A percentile compares a stretch with the other conserved stretches of the same genome.
Conservation (phyloP, 1,140 invertebrate genomes). For the Drosophila persimilis region DNA sequence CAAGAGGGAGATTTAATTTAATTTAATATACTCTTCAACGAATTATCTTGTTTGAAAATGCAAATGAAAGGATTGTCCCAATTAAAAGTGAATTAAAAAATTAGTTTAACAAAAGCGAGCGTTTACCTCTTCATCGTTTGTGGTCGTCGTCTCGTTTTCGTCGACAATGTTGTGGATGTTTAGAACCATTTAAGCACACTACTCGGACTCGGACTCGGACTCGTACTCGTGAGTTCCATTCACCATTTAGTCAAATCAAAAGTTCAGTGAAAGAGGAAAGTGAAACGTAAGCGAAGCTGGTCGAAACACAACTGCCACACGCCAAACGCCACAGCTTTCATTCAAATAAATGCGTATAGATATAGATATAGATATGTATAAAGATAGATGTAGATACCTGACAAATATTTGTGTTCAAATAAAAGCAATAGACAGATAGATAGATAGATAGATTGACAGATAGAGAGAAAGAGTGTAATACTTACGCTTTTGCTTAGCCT, state of each 20-base stretch:
- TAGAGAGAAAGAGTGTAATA: conserved; percentile 11
- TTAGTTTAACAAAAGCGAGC: neutral
- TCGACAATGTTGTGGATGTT: conserved; percentile 66
- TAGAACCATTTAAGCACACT: conserved; percentile 55
- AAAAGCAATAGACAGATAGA: neutral
- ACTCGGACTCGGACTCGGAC: conserved; percentile 22
- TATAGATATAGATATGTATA: conserved; percentile 6
- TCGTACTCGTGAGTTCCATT: conserved; percentile 1
- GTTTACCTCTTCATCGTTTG: conserved; percentile 46
- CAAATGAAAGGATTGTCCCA: neutral
- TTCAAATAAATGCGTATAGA: conserved; percentile 8
- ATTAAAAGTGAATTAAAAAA: conserved; percentile 21
- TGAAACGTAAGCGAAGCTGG: conserved; percentile 1
- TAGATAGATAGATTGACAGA: neutral
- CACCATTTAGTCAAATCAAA: neutral
- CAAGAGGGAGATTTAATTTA: no score
- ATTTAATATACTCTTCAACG: no score
- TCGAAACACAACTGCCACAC: conserved; percentile 31
- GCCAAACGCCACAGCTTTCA: conserved; percentile 3
- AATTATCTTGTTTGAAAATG: no score
- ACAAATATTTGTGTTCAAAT: no score
- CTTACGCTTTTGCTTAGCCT: conserved; percentile 24
- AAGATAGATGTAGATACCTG: neutral
- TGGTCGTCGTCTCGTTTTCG: conserved; percentile 20
- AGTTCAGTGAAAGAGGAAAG: neutral